phyloP scores from a whole-genome alignment of 2,888 invertebrate species.

The Malthinus seriepunctatus region DNA sequence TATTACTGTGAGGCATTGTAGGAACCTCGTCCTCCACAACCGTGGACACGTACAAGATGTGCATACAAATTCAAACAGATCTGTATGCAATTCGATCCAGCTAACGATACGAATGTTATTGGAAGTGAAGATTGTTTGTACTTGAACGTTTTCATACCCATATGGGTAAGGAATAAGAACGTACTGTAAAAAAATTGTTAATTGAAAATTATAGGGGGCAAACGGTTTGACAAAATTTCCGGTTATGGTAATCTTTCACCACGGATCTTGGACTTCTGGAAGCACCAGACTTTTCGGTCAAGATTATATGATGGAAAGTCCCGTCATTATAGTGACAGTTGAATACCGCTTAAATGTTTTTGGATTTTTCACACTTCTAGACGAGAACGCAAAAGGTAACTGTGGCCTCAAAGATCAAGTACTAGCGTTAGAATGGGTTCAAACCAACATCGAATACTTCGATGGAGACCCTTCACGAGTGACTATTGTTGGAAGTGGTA shows the following conservation, averaged over 20 bases:
- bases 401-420: slow-evolving; percentile 39
- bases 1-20: background rate
- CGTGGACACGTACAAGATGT: background rate
- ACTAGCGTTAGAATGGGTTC: slow-evolving; percentile 37
- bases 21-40: background rate
- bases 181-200: too few relatives aligned
- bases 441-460: slow-evolving; percentile 34
- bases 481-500: slow-evolving; percentile 38
- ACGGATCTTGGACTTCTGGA: background rate
- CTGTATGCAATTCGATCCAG: too few relatives aligned
- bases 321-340: slow-evolving; percentile 1
- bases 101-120: background rate
- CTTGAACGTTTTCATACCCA: background rate
- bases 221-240: background rate
- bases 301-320: slow-evolving; percentile 8
- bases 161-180: background rate
- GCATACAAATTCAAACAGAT: background rate
- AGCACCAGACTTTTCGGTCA: too few relatives aligned
- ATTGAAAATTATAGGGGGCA: background rate
- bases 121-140: slow-evolving; percentile 1
- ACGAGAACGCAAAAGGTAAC: slow-evolving; percentile 35
- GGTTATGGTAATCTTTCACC: slow-evolving; percentile 7
- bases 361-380: slow-evolving; percentile 28
- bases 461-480: slow-evolving; percentile 36
- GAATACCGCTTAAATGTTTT: slow-evolving; percentile 5